These are phyloP conservation scores for Trichopria drosophilae DNA, from an alignment of 2,888 invertebrate species.

Conservation along the genomic window DNA sequence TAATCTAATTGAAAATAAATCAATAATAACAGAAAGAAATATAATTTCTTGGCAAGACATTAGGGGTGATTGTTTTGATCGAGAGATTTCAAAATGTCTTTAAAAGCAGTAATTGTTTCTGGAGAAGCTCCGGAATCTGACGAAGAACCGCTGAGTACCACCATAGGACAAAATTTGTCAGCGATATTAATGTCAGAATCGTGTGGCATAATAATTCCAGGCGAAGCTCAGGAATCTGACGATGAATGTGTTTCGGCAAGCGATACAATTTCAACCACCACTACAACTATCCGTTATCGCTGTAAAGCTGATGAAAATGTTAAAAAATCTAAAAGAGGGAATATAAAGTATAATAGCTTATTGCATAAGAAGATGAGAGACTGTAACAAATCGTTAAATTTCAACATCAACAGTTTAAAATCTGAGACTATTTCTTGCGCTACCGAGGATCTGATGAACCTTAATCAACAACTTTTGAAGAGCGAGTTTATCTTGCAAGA, in stretches of 20 bases:
- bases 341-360: conserved; percentile 55
- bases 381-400: conserved; percentile 53
- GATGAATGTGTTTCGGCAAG: conserved; percentile 50
- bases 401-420: conserved; percentile 46
- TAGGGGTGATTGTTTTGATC: too few relatives aligned
- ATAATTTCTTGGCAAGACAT: too few relatives aligned
- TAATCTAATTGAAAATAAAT: too few relatives aligned
- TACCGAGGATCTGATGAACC: conserved; percentile 47
- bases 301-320: conserved; percentile 47
- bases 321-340: conserved; percentile 45
- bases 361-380: conserved; percentile 54
- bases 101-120: conserved; percentile 53
- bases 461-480: conserved; percentile 52
- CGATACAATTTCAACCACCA: conserved; percentile 50
- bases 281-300: conserved; percentile 49
- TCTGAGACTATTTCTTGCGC: conserved; percentile 45
- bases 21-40: too few relatives aligned
- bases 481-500: conserved; percentile 55
- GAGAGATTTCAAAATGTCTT: too few relatives aligned
- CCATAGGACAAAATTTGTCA: conserved; percentile 46
- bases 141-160: conserved; percentile 48
- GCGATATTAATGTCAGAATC: conserved; percentile 43
- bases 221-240: conserved; percentile 55
- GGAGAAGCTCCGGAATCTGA: conserved; percentile 57
- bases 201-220: conserved; percentile 53